These are phyloP conservation scores for Cataglyphis altisquamis DNA, from an alignment of 2,888 invertebrate species.

Conservation along the genomic window DNA sequence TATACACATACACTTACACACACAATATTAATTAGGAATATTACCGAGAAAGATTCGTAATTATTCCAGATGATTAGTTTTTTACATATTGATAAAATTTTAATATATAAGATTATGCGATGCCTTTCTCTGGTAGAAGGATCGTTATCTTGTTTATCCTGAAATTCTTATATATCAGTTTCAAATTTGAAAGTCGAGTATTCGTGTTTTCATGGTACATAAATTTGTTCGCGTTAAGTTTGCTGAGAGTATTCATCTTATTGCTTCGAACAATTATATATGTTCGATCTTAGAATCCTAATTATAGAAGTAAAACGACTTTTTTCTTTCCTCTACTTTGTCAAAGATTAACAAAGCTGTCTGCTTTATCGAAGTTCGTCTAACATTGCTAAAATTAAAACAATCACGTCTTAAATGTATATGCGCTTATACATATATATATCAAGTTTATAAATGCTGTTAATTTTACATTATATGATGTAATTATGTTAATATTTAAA, in stretches of 20 bases:
- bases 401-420: conserved; percentile 11
- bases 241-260: conserved; percentile 3
- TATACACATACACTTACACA: neutral
- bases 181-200: neutral
- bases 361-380: conserved; percentile 5
- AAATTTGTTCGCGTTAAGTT: conserved; percentile 24
- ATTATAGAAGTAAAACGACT: neutral
- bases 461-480: conserved; percentile 30
- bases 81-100: conserved; percentile 33
- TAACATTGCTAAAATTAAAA: conserved; percentile 22
- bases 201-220: neutral
- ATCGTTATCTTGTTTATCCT: conserved; percentile 17
- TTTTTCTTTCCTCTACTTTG: neutral
- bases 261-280: neutral
- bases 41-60: neutral
- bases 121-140: neutral
- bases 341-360: neutral
- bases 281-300: neutral
- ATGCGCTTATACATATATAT: conserved; percentile 2
- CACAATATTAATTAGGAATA: conserved; percentile 28
- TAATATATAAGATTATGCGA: conserved; percentile 44
- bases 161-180: conserved; percentile 2
- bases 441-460: conserved; percentile 4
- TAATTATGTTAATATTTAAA: neutral
- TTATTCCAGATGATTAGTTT: conserved; percentile 40